These are phyloP conservation scores for Vandiemenella viatica DNA, from an alignment of 2,888 invertebrate species.

Conservation along the genomic window DNA sequence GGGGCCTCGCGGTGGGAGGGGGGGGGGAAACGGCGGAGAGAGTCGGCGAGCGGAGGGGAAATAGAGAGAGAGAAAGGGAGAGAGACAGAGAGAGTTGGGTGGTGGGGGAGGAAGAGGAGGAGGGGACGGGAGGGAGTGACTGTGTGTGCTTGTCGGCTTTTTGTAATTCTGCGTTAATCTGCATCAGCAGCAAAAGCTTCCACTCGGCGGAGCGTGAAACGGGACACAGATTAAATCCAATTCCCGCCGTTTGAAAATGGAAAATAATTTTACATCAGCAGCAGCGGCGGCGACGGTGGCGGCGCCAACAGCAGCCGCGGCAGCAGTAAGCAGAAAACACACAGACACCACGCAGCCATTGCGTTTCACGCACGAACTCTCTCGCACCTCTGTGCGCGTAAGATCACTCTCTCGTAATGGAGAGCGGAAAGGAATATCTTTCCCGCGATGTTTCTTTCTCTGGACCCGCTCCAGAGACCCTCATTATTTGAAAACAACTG, in stretches of 20 bases:
- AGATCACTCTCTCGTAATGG: too few relatives aligned
- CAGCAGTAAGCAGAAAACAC: background rate
- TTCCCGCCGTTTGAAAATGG: slow-evolving; percentile 17
- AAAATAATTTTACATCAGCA: slow-evolving; percentile 17
- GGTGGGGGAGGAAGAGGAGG: background rate
- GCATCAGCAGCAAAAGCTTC: slow-evolving; percentile 14
- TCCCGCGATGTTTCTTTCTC: too few relatives aligned
- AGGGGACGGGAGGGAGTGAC: slow-evolving; percentile 2
- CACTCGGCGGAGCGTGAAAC: slow-evolving; percentile 16
- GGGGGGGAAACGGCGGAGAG: background rate
- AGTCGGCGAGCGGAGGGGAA: background rate
- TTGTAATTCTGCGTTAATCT: slow-evolving; percentile 18
- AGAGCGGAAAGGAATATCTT: too few relatives aligned
- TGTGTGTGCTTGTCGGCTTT: slow-evolving; percentile 16
- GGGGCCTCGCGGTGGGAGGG: too few relatives aligned
- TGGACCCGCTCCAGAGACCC: too few relatives aligned
- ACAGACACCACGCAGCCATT: too few relatives aligned
- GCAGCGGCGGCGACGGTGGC: slow-evolving; percentile 6
- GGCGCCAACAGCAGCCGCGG: slow-evolving; percentile 1
- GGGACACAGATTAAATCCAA: slow-evolving; percentile 17
- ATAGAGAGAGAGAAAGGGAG: background rate
- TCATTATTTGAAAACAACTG: too few relatives aligned
- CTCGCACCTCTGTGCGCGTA: too few relatives aligned
- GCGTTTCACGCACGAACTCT: too few relatives aligned
- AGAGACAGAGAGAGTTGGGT: background rate